These are phyloP conservation scores for Scaptomyza parva DNA, from an alignment of 2,888 invertebrate species.

Conservation along the genomic window DNA sequence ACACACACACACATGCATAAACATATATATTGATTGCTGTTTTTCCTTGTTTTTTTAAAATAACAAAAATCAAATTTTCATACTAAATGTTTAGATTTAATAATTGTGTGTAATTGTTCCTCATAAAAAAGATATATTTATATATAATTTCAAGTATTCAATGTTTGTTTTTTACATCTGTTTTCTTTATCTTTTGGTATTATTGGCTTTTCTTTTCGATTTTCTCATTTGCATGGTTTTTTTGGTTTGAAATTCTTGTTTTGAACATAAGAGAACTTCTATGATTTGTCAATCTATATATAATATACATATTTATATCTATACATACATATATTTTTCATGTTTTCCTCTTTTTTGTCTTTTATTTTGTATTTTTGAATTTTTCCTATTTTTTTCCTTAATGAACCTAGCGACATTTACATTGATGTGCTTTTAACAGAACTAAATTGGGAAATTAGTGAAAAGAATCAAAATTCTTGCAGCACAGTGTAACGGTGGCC, in stretches of 20 bases:
- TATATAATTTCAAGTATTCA: constrained; percentile 20
- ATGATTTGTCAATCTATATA: constrained; percentile 11
- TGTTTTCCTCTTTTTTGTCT: not conserved
- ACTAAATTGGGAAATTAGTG: constrained; percentile 38
- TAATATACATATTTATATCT: constrained; percentile 6
- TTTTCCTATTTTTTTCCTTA: not conserved
- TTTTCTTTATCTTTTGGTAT: not conserved
- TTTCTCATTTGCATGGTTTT: constrained; percentile 47
- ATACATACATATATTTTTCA: constrained; percentile 6
- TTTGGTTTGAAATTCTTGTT: constrained; percentile 9
- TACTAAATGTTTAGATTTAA: constrained; percentile 61
- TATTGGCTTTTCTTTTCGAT: too few species aligned
- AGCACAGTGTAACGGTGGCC: constrained; percentile 62
- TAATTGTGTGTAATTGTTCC: constrained; percentile 63
- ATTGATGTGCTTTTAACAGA: constrained; percentile 51
- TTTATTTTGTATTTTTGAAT: constrained; percentile 11
- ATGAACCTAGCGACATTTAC: constrained; percentile 55
- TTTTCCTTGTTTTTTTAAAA: constrained; percentile 46
- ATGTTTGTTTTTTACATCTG: constrained; percentile 1
- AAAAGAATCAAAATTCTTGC: constrained; percentile 22
- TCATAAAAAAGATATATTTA: constrained; percentile 9
- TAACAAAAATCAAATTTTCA: constrained; percentile 18
- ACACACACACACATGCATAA: constrained; percentile 55
- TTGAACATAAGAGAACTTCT: not conserved
- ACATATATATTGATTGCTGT: constrained; percentile 56